Base-by-base conservation (phyloP, 2,888 invertebrate species). In the Drosophila borborema region DNA sequence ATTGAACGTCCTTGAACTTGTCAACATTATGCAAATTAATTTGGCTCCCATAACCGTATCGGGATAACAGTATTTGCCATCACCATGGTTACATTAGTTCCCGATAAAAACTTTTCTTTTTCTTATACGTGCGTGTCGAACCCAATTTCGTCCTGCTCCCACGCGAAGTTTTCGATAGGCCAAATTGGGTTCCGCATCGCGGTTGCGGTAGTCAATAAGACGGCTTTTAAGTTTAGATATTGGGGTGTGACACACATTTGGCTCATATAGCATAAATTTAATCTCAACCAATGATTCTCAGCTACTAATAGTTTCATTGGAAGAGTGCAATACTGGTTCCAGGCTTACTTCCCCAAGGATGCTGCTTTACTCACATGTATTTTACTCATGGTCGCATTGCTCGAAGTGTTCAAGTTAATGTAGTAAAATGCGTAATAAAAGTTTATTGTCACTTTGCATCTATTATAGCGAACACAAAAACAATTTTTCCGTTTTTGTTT, bases 1-100 rank as follows among this genome's bases (percentile, higher is more conserved):
- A 5, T 31, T 28, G 40, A 34, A 53, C 16, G 54, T 87, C 90
- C 91, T 90, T 90, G 90, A 90, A 91, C 90, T 91, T 90, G 90
- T 78, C 81, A 71, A 53, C 18, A 60, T 41, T 55, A 51, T 41
- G 38, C 64, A 72, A 65, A 65, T 66, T 49, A 40, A 59, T 34
- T 66, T 59, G 72, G 60, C 66, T 81, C 68, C 72, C 69, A 74
- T 64, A 49, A 68, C 55, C 58, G 18, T 70, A 83, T 74, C 83
- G 76, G 89, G 84, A 89, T 85, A 85, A 89, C 86, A 85, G 60
- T 72, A 74, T 83, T 69, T 20, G 53, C 16, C 55, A 89, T 85
- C 70, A 63, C 40, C 89, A 89, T 85, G 85, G 84, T 64, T 70
- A 85, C 89, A 40, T 20, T 45, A 38, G 60, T 72, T 77, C 79